A percentile compares a stretch with the other conserved stretches of the same genome.
Conservation (phyloP, 1,140 invertebrate species). For the Apocrypta bakeri region DNA sequence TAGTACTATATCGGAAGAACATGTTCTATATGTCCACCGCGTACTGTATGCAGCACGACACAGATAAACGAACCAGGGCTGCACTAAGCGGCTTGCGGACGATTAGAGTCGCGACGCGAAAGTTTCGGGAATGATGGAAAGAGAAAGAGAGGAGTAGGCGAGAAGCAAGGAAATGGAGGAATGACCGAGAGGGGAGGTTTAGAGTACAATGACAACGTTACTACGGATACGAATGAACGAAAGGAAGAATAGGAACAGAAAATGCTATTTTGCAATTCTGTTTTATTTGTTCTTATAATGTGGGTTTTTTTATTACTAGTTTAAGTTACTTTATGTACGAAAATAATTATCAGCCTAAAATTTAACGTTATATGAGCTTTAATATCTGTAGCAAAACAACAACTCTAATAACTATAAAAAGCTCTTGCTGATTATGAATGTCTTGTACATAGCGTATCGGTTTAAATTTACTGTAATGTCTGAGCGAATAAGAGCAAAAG, state of each 20-base stretch:
- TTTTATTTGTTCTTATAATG: neutral
- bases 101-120: slow-evolving; percentile 60
- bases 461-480: no score
- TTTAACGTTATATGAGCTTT: no score
- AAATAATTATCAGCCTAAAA: no score
- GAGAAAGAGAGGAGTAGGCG: neutral
- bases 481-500: neutral
- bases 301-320: neutral
- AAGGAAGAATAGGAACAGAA: no score
- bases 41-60: neutral
- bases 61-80: slow-evolving; percentile 20
- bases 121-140: neutral
- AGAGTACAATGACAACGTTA: neutral
- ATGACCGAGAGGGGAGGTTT: neutral
- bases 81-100: slow-evolving; percentile 65
- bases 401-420: no score
- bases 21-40: neutral
- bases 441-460: no score
- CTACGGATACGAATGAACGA: neutral
- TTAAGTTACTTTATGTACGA: no score
- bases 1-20: neutral
- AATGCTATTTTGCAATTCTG: neutral
- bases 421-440: no score
- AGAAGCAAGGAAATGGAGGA: neutral
- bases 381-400: no score